phyloP scores from a whole-genome alignment of 2,797 vertebrate genomes.

The Paguma larvata region DNA sequence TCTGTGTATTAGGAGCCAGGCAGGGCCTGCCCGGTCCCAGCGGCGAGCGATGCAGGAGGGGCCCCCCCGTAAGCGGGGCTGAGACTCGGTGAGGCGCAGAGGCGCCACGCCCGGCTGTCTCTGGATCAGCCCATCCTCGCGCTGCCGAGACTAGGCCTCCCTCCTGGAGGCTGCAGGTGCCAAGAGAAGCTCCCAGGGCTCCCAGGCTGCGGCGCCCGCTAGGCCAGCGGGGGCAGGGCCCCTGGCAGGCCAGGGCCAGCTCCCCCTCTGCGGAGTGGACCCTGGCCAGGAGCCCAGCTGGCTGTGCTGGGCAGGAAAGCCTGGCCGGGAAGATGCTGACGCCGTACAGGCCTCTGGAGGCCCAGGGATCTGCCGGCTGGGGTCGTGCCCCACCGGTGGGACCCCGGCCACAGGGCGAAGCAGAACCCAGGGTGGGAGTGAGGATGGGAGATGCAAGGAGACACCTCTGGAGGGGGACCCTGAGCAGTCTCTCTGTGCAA shows the following conservation, averaged over 20 bases:
- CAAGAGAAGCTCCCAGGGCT: slow-evolving; percentile 11
- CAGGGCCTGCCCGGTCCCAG: slow-evolving; percentile 36
- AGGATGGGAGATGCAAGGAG: not conserved
- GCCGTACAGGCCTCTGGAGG: not conserved
- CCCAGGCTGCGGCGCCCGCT: not conserved
- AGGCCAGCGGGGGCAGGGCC: not conserved
- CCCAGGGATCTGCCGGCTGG: not conserved
- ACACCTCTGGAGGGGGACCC: not conserved
- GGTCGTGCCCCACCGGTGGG: not conserved
- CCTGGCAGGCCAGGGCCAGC: slow-evolving; percentile 31
- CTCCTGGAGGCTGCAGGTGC: slow-evolving; percentile 3
- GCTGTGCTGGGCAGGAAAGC: slow-evolving; percentile 61
- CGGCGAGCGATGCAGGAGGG: slow-evolving; percentile 39
- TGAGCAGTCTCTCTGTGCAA: not conserved
- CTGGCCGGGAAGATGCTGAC: slow-evolving; percentile 78
- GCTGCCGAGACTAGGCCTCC: slow-evolving; percentile 4
- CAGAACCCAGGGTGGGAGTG: not conserved
- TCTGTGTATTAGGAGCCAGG: not conserved
- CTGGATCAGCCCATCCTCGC: not conserved
- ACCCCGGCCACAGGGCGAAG: slow-evolving; percentile 8
- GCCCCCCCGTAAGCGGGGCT: slow-evolving; percentile 27
- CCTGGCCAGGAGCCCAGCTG: slow-evolving; percentile 68
- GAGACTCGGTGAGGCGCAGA: not conserved
- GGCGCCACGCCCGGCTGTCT: not conserved
- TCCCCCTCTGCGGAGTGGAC: slow-evolving; percentile 74